Conservation (phyloP, 2,797 vertebrate genomes). For the Parotocinclus haroldoi region DNA sequence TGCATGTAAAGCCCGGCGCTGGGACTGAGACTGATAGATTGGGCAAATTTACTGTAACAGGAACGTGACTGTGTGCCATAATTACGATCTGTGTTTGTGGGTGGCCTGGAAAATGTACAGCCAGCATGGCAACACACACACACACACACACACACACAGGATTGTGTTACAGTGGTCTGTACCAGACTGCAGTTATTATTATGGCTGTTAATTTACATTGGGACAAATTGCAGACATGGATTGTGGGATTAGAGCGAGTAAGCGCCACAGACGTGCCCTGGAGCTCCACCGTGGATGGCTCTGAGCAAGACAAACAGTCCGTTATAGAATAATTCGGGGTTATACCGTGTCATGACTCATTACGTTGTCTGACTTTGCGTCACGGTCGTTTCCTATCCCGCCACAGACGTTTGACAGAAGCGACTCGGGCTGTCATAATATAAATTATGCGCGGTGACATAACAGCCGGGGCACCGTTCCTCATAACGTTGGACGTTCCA, state of each 20-base stretch:
- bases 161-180: slow-evolving; percentile 49
- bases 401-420: not conserved
- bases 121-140: slow-evolving; percentile 40
- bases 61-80: slow-evolving; percentile 17
- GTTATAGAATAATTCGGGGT: not conserved
- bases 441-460: not conserved
- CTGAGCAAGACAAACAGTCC: slow-evolving; percentile 11
- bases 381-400: not conserved
- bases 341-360: not conserved
- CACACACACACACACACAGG: slow-evolving; percentile 8
- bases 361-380: not conserved
- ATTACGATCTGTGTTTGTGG: slow-evolving; percentile 38
- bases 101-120: slow-evolving; percentile 35
- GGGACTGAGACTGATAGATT: slow-evolving; percentile 12
- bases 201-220: slow-evolving; percentile 62
- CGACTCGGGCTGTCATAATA: not conserved
- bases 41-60: slow-evolving; percentile 17
- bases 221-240: slow-evolving; percentile 60
- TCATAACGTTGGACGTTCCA: not conserved
- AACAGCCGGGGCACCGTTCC: not conserved
- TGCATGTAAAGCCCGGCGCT: slow-evolving; percentile 28
- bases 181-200: slow-evolving; percentile 63
- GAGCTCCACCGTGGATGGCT: too few relatives aligned
- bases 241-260: slow-evolving; percentile 11
- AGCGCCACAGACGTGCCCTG: too few relatives aligned